phyloP scores from a whole-genome alignment of 2,797 vertebrate genomes.

The Pelochelys cantorii region DNA sequence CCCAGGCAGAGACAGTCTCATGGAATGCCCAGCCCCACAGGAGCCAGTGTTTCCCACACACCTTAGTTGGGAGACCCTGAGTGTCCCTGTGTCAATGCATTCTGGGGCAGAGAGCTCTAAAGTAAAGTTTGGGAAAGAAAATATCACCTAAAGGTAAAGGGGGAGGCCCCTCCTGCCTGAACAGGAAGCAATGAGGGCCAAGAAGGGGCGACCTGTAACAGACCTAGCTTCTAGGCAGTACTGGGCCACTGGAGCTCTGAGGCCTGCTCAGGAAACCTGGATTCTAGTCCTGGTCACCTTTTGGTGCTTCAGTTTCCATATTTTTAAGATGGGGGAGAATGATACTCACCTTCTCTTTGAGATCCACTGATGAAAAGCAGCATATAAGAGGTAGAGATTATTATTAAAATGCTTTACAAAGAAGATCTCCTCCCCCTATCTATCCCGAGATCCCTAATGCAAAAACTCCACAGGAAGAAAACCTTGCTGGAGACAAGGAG shows the following conservation, averaged over 20 bases:
- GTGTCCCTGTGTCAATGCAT: neutral
- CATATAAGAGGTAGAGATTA: neutral
- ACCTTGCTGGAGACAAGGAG: neutral
- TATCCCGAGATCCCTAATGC: neutral
- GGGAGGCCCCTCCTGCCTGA: neutral
- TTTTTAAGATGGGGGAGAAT: neutral
- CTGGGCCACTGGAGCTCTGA: neutral
- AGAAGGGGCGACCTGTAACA: neutral
- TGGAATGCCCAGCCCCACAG: neutral
- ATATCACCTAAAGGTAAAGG: neutral
- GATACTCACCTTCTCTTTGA: neutral
- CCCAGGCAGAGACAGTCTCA: neutral
- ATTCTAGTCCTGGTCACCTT: neutral
- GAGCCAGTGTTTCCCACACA: neutral
- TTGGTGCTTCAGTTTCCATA: neutral
- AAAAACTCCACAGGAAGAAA: neutral
- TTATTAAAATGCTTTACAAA: neutral
- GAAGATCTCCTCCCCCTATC: neutral
- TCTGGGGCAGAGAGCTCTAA: neutral
- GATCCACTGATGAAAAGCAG: neutral
- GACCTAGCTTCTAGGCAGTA: neutral
- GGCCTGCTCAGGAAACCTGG: neutral
- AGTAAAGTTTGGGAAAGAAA: neutral
- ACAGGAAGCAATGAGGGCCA: neutral
- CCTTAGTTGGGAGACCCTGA: neutral